Base-by-base conservation (phyloP, 2,113 vertebrate species). In the Todiramphus chloris region DNA sequence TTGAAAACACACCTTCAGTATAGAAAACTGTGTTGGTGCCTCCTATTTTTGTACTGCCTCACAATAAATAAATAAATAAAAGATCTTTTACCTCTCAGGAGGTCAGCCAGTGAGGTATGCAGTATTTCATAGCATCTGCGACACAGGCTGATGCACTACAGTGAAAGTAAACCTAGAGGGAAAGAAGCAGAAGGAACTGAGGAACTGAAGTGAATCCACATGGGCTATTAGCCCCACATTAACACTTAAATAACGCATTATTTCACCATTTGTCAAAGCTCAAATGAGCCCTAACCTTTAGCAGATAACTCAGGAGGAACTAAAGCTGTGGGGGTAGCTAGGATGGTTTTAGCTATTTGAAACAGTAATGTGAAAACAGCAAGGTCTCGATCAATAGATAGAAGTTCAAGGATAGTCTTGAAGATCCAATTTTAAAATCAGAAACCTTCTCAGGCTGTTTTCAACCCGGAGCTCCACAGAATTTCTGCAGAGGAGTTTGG, bases 101-200 rank as follows among this genome's bases (percentile, higher is more conserved):
- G 81, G 77, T 89, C 96, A 97, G 70, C 56, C 96, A 98, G 70
- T 59, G 72, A 74, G 44, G 68, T 62, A 16, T 25, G 39, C 78
- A 97, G 72, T 87, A 67, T 16, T 87, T 96, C 31, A 81, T n/a
- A 70, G 76, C 48, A 20, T 63, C 74, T 87, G 77, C 0, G 24
- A 96, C 84, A 91, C 95, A 98, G 72, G 95, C 44, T 2, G 94
- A 96, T 55, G 68, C 96, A 37, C 97, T 97, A 77, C 96, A 97
- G 67, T 98, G 97, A 64, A 97, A 90, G 27, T 80, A 98, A 56
- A 97, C 96, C 95, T 97, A 63, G 33, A 39, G 89, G 81, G 67
- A 88, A 93, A 90, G 56, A 75, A 48, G 23, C 31, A 85, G 74
- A 53, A 91, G 27, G 77, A 94, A 89, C 51, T 93, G 72, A 94